phyloP scores from a whole-genome alignment of 1,140 invertebrate genomes.

The Cepaea nemoralis region DNA sequence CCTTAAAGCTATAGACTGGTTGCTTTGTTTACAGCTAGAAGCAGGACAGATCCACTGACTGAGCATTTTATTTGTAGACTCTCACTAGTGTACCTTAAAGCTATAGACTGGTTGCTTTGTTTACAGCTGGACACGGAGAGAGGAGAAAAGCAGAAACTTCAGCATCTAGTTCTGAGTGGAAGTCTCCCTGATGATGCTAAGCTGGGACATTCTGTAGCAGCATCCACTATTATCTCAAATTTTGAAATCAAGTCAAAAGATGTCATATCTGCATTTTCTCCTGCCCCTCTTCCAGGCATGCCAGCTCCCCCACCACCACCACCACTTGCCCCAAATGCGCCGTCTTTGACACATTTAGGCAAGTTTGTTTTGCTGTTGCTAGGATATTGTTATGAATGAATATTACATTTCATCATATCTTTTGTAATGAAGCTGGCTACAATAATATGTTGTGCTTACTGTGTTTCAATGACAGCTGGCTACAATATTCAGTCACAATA shows the following conservation, averaged over 20 bases:
- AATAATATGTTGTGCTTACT: too few species aligned
- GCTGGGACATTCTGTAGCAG: constrained; percentile 58
- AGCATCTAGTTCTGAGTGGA: constrained; percentile 85
- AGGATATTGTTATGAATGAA: background rate
- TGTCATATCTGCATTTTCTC: constrained; percentile 57
- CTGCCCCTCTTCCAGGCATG: constrained; percentile 52
- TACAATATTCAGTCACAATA: too few species aligned
- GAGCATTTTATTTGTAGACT: too few species aligned
- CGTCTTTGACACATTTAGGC: background rate
- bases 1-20: too few species aligned
- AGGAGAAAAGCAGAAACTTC: constrained; percentile 84
- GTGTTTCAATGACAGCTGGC: too few species aligned
- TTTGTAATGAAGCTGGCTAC: too few species aligned
- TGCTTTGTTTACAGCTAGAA: constrained; percentile 76
- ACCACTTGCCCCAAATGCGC: constrained; percentile 55
- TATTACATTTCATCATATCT: too few species aligned
- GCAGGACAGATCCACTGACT: too few species aligned
- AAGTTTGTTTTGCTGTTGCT: background rate
- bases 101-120: background rate
- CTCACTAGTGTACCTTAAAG: too few species aligned
- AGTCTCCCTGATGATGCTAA: constrained; percentile 94
- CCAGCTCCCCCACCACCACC: constrained; percentile 66
- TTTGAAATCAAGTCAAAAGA: constrained; percentile 43
- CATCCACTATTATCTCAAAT: constrained; percentile 73
- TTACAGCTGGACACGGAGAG: constrained; percentile 84